Percentiles rank a stretch among this genome's conserved stretches.
Evolutionary conservation across 2,113 vertebrate species (phyloP).

Genomic region (cat (Felis catus)): DNA sequence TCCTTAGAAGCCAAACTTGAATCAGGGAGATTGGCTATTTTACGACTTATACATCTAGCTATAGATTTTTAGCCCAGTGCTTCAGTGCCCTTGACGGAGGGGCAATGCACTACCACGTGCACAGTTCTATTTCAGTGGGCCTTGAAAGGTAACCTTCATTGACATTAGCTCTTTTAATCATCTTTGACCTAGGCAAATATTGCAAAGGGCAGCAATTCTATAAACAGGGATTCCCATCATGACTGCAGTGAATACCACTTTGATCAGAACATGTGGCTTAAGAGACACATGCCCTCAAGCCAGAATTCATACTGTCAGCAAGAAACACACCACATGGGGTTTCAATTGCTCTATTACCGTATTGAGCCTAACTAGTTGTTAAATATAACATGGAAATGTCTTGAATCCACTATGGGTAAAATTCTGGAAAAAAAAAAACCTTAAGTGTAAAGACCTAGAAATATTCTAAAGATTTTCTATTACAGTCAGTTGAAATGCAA

Average conservation of each 20-base stretch:
- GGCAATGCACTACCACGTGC: not conserved
- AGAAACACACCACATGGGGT: not conserved
- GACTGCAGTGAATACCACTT: not conserved
- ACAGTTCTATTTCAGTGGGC: not conserved
- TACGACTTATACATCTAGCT: not conserved
- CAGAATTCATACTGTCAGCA: slow-evolving; percentile 41
- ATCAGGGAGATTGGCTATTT: not conserved
- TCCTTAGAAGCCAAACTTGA: not conserved
- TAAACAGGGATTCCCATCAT: not conserved
- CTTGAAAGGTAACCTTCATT: not conserved
- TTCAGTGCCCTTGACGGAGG: not conserved
- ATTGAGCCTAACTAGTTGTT: not conserved
- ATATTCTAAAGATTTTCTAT: not conserved
- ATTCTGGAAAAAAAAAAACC: not conserved
- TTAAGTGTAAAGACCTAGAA: not conserved
- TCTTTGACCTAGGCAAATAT: slow-evolving; percentile 15
- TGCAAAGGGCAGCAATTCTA: not conserved
- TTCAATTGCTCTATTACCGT: slow-evolving; percentile 27
- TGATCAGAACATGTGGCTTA: slow-evolving; percentile 47
- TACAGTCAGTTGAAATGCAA: not conserved
- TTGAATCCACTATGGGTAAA: not conserved
- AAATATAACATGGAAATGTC: slow-evolving; percentile 7
- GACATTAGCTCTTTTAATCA: slow-evolving; percentile 41
- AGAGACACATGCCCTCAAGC: slow-evolving; percentile 39
- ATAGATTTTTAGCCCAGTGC: not conserved